A percentile compares a stretch with the other conserved stretches of the same genome.
Conservation (phyloP, 2,797 vertebrate genomes). For the Adrianichthys oophorus region DNA sequence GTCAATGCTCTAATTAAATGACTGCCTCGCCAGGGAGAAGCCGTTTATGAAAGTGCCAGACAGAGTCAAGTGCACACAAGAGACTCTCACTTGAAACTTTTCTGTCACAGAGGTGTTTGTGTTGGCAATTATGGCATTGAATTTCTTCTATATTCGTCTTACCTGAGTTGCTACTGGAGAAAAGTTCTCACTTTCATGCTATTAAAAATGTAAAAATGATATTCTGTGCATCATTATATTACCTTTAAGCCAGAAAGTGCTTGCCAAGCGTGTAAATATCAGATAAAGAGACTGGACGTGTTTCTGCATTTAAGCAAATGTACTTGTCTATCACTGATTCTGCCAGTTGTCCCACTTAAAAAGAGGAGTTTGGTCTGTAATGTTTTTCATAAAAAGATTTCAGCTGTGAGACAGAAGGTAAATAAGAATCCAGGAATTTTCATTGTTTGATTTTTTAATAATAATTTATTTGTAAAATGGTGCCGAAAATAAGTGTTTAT, state of each 20-base stretch:
- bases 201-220: slow-evolving; percentile 22
- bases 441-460: no score
- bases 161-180: slow-evolving; percentile 46
- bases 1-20: slow-evolving; percentile 77
- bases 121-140: slow-evolving; percentile 59
- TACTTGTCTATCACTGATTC: no score
- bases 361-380: no score
- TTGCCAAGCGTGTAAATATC: slow-evolving; percentile 17
- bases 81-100: slow-evolving; percentile 64
- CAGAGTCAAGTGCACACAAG: slow-evolving; percentile 31
- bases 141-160: slow-evolving; percentile 51
- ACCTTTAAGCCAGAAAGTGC: slow-evolving; percentile 27
- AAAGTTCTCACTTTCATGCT: slow-evolving; percentile 22
- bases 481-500: no score
- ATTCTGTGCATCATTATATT: slow-evolving; percentile 50
- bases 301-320: slow-evolving; percentile 6
- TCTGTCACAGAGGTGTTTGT: slow-evolving; percentile 60
- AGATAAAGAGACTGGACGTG: slow-evolving; percentile 26
- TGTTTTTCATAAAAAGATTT: no score
- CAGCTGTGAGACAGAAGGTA: no score
- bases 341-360: no score
- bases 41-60: slow-evolving; percentile 69
- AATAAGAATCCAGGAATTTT: no score
- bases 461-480: no score
- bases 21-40: slow-evolving; percentile 55